phyloP scores from a whole-genome alignment of 1,140 invertebrate genomes.

The Eubasilissa regina region DNA sequence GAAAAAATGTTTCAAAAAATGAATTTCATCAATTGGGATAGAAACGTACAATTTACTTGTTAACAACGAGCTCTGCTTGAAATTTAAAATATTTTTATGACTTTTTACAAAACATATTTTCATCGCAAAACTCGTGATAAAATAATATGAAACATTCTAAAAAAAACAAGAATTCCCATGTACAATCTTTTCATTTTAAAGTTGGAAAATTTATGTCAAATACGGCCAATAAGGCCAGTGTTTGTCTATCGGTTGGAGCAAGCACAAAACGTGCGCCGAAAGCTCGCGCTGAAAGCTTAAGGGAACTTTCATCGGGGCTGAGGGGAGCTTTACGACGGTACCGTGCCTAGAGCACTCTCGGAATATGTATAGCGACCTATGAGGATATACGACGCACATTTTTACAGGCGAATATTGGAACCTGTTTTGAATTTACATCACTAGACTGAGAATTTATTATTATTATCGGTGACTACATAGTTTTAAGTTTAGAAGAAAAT shows the following conservation, averaged over 20 bases:
- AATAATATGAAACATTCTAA: too few relatives aligned
- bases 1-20: too few relatives aligned
- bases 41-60: too few relatives aligned
- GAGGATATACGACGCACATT: conserved; percentile 5
- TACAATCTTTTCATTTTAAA: conserved; percentile 20
- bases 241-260: conserved; percentile 25
- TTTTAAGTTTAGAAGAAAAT: too few relatives aligned
- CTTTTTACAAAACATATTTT: too few relatives aligned
- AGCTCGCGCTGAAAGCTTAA: conserved; percentile 37
- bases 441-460: too few relatives aligned
- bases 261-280: conserved; percentile 27
- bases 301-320: conserved; percentile 19
- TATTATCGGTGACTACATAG: too few relatives aligned
- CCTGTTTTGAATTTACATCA: conserved; percentile 3
- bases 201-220: conserved; percentile 28
- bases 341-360: conserved; percentile 15
- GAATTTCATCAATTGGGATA: too few relatives aligned
- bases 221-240: conserved; percentile 31
- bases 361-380: background rate
- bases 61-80: too few relatives aligned
- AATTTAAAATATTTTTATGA: too few relatives aligned
- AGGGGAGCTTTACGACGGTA: conserved; percentile 25
- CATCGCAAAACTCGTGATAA: too few relatives aligned
- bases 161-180: background rate
- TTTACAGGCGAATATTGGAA: conserved; percentile 15